Evolutionary conservation across 2,797 vertebrate species (phyloP), one percentile per base, ranked within the genome.

Genomic region (Melopsittacus undulatus): DNA sequence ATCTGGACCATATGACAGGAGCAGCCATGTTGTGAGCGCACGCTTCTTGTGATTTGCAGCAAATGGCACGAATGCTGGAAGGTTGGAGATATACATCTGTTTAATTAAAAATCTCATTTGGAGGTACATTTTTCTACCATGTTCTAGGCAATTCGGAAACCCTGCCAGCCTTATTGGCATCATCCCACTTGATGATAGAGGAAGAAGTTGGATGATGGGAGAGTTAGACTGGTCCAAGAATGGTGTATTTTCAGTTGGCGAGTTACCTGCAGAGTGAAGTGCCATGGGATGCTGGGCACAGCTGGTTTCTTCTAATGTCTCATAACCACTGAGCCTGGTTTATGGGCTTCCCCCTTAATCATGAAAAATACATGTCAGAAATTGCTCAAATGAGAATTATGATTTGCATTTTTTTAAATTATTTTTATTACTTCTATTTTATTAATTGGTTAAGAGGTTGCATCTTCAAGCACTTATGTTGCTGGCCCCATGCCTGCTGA

Each of bases 401-500:
- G 0, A 26, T 43, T 90, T 63, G 12, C 59, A 48, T 69, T 81
- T 83, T 23, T 26, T 36, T 66, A 59, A 23, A 2, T 40, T 0
- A 2, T 36, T 51, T 75, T 46, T 8, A 5, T 63, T 34, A 16
- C 48, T 72, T 38, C 17, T 56, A n/a, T 38, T 61, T 74, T 52
- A 52, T 61, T 54, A 64, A 48, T 73, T 52, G 18, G 7, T 62
- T 45, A 42, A 70, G 56, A 29, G 22, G 17, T 59, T 84, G 16
- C 4, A 13, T 74, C 2, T 30, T 81, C 11, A 46, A 21, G 9
- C 5, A 8, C 5, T 69, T 59, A 30, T 67, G 54, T 62, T 45
- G 34, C 24, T 6, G 8, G 29, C 36, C 29, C 16, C 3, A 7
- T 0, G 0, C n/a, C 7, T 38, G 32, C 34, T 80, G 57, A 73